Conservation (phyloP, 2,113 vertebrate genomes). For the Zingel zingel region DNA sequence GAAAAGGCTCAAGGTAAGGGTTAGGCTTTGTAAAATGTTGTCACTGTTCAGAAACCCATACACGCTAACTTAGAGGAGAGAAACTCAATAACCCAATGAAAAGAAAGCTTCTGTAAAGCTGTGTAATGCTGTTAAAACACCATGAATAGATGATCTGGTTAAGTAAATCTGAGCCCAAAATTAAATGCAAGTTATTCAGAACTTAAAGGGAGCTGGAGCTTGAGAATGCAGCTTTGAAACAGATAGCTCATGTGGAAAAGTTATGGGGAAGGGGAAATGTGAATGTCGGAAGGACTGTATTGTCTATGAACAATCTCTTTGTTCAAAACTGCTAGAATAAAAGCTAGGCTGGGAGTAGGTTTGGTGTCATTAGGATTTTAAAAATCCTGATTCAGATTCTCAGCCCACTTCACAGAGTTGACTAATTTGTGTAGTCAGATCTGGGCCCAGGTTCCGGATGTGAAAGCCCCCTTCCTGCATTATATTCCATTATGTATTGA, state of each 20-base stretch:
- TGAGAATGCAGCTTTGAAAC: slow-evolving; percentile 38
- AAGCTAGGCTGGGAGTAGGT: slow-evolving; percentile 34
- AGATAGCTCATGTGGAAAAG: slow-evolving; percentile 53
- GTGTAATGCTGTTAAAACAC: slow-evolving; percentile 55
- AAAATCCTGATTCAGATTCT: no score
- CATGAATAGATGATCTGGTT: slow-evolving; percentile 39
- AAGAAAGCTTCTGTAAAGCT: slow-evolving; percentile 34
- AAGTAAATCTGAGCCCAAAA: slow-evolving; percentile 56
- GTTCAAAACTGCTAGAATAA: slow-evolving; percentile 53
- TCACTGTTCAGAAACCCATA: slow-evolving; percentile 35
- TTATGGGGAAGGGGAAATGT: slow-evolving; percentile 35
- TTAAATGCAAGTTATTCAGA: slow-evolving; percentile 54
- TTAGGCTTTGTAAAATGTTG: slow-evolving; percentile 40
- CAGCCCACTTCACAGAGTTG: no score
- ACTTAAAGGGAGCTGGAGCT: slow-evolving; percentile 21
- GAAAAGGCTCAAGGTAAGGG: slow-evolving; percentile 16
- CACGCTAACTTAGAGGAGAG: slow-evolving; percentile 12
- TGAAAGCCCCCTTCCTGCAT: no score
- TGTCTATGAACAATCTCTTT: slow-evolving; percentile 66
- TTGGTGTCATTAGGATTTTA: no score
- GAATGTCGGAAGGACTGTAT: slow-evolving; percentile 52
- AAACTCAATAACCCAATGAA: slow-evolving; percentile 43
- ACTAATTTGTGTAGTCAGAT: no score
- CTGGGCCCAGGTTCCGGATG: no score
- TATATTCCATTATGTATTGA: no score